These are phyloP conservation scores for Lucifuga dentata DNA, from an alignment of 2,113 vertebrate species.

Conservation along the genomic window DNA sequence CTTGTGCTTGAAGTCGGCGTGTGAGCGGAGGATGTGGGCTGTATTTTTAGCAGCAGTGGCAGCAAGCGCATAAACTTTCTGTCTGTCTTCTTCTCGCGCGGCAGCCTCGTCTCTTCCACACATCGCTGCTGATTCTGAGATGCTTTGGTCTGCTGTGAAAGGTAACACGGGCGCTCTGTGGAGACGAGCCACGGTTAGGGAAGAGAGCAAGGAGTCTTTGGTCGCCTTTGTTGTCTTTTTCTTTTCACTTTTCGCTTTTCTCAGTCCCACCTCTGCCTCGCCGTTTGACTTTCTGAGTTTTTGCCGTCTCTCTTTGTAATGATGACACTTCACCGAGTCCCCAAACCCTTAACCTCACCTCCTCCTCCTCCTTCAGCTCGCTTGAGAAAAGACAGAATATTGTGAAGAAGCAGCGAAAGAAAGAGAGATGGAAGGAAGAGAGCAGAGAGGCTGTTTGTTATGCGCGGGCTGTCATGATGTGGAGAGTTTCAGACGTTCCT, in stretches of 20 bases:
- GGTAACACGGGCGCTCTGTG: conserved; percentile 62
- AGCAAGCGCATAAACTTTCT: conserved; percentile 75
- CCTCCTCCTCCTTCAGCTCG: conserved; percentile 64
- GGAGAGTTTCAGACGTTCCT: conserved; percentile 69
- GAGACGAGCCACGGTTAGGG: conserved; percentile 71
- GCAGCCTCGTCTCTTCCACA: conserved; percentile 65
- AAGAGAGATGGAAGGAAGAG: background rate
- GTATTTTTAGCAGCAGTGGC: conserved; percentile 75
- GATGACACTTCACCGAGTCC: conserved; percentile 72
- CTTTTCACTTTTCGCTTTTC: background rate
- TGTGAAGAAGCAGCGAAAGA: conserved; percentile 62
- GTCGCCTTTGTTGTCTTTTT: conserved; percentile 68
- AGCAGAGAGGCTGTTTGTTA: conserved; percentile 73
- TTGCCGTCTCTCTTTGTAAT: conserved; percentile 67
- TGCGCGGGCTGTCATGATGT: conserved; percentile 73
- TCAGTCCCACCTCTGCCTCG: conserved; percentile 46
- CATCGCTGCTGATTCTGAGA: conserved; percentile 66
- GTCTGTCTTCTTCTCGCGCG: conserved; percentile 46
- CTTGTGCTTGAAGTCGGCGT: conserved; percentile 56
- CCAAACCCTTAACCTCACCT: conserved; percentile 55
- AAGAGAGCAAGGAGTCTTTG: conserved; percentile 69
- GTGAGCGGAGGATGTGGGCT: conserved; percentile 68
- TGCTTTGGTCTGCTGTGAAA: conserved; percentile 74
- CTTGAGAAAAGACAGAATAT: conserved; percentile 66
- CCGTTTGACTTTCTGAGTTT: conserved; percentile 73